phyloP scores from a whole-genome alignment of 92 coral and sea anemone genomes.

The Zoanthus sociatus region DNA sequence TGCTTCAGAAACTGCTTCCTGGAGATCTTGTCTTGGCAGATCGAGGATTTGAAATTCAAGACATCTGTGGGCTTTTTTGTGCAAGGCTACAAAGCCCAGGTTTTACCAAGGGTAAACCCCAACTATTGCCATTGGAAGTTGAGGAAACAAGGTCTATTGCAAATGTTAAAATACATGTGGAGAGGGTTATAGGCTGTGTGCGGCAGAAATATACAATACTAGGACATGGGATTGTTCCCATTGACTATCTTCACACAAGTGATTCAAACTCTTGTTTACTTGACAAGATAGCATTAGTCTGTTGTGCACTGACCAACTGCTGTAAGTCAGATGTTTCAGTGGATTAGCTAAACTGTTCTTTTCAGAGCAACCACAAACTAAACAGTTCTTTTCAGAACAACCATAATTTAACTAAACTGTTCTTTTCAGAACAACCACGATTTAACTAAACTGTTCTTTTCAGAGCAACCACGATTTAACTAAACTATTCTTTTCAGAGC shows the following conservation, averaged over 20 bases:
- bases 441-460: too few species aligned
- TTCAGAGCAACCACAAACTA: too few species aligned
- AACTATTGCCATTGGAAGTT: constrained; percentile 56
- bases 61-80: constrained; percentile 59
- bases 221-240: constrained; percentile 63
- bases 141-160: constrained; percentile 64
- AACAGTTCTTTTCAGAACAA: too few species aligned
- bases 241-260: constrained; percentile 61
- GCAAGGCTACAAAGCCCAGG: constrained; percentile 63
- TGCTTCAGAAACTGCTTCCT: constrained; percentile 58
- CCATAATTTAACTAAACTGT: too few species aligned
- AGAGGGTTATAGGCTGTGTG: constrained; percentile 68
- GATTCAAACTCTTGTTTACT: constrained; percentile 57
- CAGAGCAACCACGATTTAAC: too few species aligned
- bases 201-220: constrained; percentile 72
- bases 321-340: constrained; percentile 69
- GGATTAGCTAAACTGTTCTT: constrained; percentile 27
- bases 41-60: constrained; percentile 63
- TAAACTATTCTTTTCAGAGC: too few species aligned
- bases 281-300: constrained; percentile 74
- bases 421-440: too few species aligned
- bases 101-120: constrained; percentile 67
- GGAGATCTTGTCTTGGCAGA: constrained; percentile 62
- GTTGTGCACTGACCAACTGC: constrained; percentile 77
- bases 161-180: constrained; percentile 75